phyloP scores from a whole-genome alignment of 2,797 vertebrate species.

The Eupleurogrammus muticus region DNA sequence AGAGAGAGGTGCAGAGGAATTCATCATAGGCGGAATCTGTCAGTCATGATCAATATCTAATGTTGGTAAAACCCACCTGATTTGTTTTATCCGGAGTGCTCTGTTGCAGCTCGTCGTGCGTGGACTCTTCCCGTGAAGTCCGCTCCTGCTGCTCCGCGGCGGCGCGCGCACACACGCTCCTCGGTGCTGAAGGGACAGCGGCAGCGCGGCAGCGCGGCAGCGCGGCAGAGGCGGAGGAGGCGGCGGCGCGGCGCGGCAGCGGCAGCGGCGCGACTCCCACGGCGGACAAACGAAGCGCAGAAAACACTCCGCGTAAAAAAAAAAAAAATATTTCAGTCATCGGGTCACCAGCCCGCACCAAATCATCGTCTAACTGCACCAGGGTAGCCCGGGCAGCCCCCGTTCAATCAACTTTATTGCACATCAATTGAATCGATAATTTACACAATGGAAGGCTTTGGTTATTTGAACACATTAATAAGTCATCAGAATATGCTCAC shows the following conservation, averaged over 20 bases:
- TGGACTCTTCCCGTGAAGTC: constrained; percentile 24
- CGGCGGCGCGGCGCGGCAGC: constrained; percentile 26
- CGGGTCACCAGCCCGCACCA: constrained; percentile 30
- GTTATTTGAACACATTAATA: constrained; percentile 62
- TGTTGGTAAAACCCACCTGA: constrained; percentile 69
- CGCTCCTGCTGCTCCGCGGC: constrained; percentile 24
- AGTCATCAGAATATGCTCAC: constrained; percentile 66
- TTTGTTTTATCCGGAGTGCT: constrained; percentile 33
- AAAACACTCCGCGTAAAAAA: constrained; percentile 2
- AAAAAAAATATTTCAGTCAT: constrained; percentile 14
- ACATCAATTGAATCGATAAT: constrained; percentile 61
- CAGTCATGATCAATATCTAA: constrained; percentile 61
- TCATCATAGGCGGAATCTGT: constrained; percentile 47
- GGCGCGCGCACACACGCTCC: constrained; percentile 51
- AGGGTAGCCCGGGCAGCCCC: constrained; percentile 23
- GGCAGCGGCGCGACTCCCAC: constrained; percentile 73
- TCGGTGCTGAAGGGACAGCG: constrained; percentile 80
- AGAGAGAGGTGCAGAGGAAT: constrained; percentile 63
- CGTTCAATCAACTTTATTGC: constrained; percentile 71
- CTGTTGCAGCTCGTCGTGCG: neutral
- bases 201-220: constrained; percentile 24
- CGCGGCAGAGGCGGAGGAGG: constrained; percentile 48
- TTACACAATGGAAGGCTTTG: constrained; percentile 31
- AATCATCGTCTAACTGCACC: constrained; percentile 66
- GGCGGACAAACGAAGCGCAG: constrained; percentile 81